Evolutionary conservation across 2,888 invertebrate genomes (phyloP).

Genomic region (Sisyra nigra): DNA sequence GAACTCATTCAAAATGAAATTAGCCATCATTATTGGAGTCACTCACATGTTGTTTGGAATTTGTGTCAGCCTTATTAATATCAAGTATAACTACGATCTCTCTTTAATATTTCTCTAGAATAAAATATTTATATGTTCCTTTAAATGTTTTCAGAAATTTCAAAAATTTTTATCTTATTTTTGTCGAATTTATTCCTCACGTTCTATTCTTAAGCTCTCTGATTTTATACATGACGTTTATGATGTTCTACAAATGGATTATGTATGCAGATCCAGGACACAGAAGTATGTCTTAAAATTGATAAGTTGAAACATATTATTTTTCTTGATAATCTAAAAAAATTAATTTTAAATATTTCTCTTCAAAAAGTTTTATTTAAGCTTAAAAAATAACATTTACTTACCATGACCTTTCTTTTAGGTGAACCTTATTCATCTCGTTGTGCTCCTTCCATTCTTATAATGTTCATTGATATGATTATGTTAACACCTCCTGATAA

Average conservation of each 20-base stretch:
- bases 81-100: too few species aligned
- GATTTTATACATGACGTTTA: constrained; percentile 48
- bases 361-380: too few species aligned
- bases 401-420: constrained; percentile 12
- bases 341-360: too few species aligned
- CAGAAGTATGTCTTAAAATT: constrained; percentile 14
- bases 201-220: constrained; percentile 46
- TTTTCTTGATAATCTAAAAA: background rate
- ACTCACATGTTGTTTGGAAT: constrained; percentile 61
- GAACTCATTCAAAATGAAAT: constrained; percentile 62
- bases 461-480: constrained; percentile 68
- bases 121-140: too few species aligned
- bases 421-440: constrained; percentile 30
- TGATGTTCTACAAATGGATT: constrained; percentile 57
- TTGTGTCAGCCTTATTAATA: constrained; percentile 43
- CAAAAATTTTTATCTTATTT: constrained; percentile 30
- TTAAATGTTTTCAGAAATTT: constrained; percentile 27
- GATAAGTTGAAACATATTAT: background rate
- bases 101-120: too few species aligned
- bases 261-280: constrained; percentile 35
- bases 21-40: constrained; percentile 56
- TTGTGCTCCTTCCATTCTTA: constrained; percentile 62
- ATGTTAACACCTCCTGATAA: constrained; percentile 30
- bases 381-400: background rate
- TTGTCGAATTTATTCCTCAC: constrained; percentile 54